Conservation (phyloP, 2,797 vertebrate genomes). For the Caiman crocodilus region DNA sequence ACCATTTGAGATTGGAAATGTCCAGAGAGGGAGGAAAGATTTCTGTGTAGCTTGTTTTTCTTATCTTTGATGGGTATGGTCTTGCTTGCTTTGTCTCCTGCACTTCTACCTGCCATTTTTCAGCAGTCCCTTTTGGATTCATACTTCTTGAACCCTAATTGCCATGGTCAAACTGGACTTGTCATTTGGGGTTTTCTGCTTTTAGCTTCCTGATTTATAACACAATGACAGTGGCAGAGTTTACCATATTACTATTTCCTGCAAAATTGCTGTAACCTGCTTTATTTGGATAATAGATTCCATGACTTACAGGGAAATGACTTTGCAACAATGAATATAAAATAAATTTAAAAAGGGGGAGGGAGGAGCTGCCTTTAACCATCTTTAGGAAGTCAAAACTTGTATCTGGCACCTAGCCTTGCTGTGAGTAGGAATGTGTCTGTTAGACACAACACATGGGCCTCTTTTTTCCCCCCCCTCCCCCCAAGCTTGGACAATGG, state of each 20-base stretch:
- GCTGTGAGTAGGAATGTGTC: neutral
- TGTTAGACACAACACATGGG: neutral
- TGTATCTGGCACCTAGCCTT: neutral
- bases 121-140: neutral
- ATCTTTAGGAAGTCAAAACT: neutral
- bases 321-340: neutral
- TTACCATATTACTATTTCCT: neutral
- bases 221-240: neutral
- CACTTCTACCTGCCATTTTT: neutral
- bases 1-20: neutral
- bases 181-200: neutral
- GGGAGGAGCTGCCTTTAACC: neutral
- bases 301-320: too few relatives aligned
- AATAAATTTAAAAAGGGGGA: neutral
- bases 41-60: neutral
- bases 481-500: neutral
- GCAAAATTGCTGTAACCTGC: neutral
- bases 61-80: neutral
- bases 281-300: slow-evolving; percentile 4
- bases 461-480: neutral
- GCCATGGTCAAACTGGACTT: too few relatives aligned
- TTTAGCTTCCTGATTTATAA: neutral
- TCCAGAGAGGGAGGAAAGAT: neutral
- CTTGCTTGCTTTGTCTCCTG: neutral
- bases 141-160: neutral